Evolutionary conservation across 2,888 invertebrate species (phyloP), one percentile per base, ranked within the genome.

Genomic region (Heteromurus nitidus): DNA sequence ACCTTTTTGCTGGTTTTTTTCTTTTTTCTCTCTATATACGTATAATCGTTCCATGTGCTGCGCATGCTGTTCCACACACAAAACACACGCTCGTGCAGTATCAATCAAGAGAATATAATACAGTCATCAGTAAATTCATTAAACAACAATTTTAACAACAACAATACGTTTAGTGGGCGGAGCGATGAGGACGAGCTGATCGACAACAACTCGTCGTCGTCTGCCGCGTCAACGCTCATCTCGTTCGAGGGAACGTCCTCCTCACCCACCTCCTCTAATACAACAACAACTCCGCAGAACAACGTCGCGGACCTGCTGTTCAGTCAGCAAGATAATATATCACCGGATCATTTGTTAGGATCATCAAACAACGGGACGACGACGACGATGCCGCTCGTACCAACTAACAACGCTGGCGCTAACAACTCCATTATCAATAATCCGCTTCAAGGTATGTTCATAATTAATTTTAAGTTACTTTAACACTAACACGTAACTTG

Each of bases 61-160:
- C 30, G 50, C 47, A 68, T 68, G 53, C 28, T n/a, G 42, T 70
- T 36, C 55, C 31, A 44, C 55, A 47, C 5, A 31, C 20, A 36
- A 53, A n/a, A n/a, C n/a, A n/a, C n/a, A n/a, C n/a, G n/a, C n/a
- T n/a, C n/a, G n/a, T n/a, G n/a, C 68, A 84, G 84, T 75, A 76
- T 82, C 30, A 68, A 72, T 31, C 76, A 80, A 74, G 84, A 84
- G 53, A 81, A 67, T 28, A 77, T 72, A 31, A 67, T 82, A 73
- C 77, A 80, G 80, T 84, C 84, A 47, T 73, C 82, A 47, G 82
- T 82, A 60, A 84, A 84, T 75, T 77, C 84, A 65, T 64, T 84
- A 73, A 84, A 84, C 80, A 84, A 84, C 82, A 84, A 84, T 73
- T 82, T 82, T 62, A 84, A 84, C 81, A 84, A 84, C 79, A 84